Base-by-base conservation (phyloP, 2,113 vertebrate genomes). In the Leptodactylus fuscus region DNA sequence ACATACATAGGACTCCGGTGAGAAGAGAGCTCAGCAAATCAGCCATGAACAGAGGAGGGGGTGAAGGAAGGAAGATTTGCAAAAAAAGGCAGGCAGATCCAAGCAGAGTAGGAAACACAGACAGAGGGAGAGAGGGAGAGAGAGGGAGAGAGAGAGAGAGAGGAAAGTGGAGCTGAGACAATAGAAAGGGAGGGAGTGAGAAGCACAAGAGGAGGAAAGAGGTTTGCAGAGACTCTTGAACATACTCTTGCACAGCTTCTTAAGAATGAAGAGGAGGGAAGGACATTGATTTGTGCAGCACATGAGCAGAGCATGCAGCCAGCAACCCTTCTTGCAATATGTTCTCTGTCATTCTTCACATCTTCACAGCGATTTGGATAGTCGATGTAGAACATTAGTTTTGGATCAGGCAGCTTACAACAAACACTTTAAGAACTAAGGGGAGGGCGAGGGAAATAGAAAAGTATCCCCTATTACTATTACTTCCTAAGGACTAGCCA, bases 1-100 rank as follows among this genome's bases (percentile, higher is more conserved):
- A 96, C 94, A 94, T 94, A 90, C 91, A 87, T 90, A 91, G 89
- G 88, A 87, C 90, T 92, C 91, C 92, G 88, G 93, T 94, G 94
- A 95, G 94, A 92, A 89, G 92, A 86, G 93, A 92, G 93, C 93
- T 93, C 91, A 89, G 88, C 91, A 88, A 83, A 91, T 91, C 87
- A 88, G 91, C 81, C 88, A 86, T 87, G 82, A 88, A 91, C 91
- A 89, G 88, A 89, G 88, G 55, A 75, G 87, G 85, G 87, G 86
- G 87, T 74, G 87, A 71, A 89, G 88, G 87, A 86, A 80, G 87
- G 90, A 89, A 88, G 88, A 75, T 71, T 81, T 70, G 48, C 49
- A 71, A 71, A 62, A 34, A 79, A 62, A 79, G 73, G 75, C 58
- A 85, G 73, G 48, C 29, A 85, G 27, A 70, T 77, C 22, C 60